Percentiles rank a stretch among this genome's conserved stretches.
Evolutionary conservation across 2,113 vertebrate species (phyloP).

Genomic region (Nannobrachium achirus): DNA sequence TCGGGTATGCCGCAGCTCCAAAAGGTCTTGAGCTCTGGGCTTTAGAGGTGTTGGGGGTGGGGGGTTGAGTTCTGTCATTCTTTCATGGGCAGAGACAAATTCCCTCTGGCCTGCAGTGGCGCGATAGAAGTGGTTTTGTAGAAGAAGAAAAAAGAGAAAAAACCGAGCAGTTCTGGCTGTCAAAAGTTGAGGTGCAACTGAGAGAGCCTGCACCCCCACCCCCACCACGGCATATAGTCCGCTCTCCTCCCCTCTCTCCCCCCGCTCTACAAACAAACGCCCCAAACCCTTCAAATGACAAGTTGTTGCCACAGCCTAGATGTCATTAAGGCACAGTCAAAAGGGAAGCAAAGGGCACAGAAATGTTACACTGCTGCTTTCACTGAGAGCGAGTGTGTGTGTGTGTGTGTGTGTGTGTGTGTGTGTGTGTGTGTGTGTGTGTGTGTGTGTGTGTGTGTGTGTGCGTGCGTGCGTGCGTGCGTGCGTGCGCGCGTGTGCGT

Average conservation of each 20-base stretch:
- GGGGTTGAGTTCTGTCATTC: constrained; percentile 28
- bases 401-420: background rate
- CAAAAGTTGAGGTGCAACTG: constrained; percentile 15
- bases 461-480: constrained; percentile 6
- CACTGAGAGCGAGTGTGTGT: constrained; percentile 28
- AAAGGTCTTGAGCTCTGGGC: background rate
- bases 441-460: constrained; percentile 12
- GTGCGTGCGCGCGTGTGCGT: background rate
- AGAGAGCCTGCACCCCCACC: background rate
- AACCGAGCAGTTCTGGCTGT: background rate
- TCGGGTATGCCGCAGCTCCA: constrained; percentile 1
- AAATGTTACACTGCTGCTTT: constrained; percentile 19
- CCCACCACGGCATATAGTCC: background rate
- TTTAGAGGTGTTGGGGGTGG: background rate
- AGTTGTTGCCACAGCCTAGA: constrained; percentile 19
- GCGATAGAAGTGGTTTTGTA: constrained; percentile 25
- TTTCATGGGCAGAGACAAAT: constrained; percentile 30
- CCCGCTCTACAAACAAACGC: constrained; percentile 4
- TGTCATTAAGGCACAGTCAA: constrained; percentile 28
- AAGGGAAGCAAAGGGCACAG: background rate
- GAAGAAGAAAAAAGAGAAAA: background rate
- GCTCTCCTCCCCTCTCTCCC: background rate
- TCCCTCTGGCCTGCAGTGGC: constrained; percentile 23
- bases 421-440: constrained; percentile 23
- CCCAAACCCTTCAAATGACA: constrained; percentile 20